Evolutionary conservation across 2,113 vertebrate genomes (phyloP), one percentile per base, ranked within the genome.

Genomic region (Pseudopipra pipra): DNA sequence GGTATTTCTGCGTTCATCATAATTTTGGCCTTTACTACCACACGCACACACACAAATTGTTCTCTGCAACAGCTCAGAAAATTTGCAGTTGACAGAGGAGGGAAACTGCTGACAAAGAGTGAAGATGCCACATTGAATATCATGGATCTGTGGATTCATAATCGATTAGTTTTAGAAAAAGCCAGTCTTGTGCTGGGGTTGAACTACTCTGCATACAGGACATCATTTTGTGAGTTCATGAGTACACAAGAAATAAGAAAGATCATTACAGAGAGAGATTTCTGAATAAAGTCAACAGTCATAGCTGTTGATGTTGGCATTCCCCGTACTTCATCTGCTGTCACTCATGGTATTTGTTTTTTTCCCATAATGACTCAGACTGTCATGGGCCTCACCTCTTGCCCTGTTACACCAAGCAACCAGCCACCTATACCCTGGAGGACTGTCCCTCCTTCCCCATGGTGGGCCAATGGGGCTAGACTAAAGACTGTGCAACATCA

Each of bases 391-490:
- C 14, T 35, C 35, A 56, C 31, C 20, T 80, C 59, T 82, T 33
- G 1, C 22, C 90, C 25, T 65, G 44, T 39, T 65, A 71, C 7
- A 46, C 21, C 44, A 51, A 90, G 16, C 0, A 4, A 16, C 9
- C 11, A 58, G 35, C 33, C 74, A 55, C 35, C 28, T 44, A 3
- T 17, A 11, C 23, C 62, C 43, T 20, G 52, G 62, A 67, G 51
- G n/a, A 39, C 9, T 43, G 30, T 41, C 11, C 33, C 24, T 67
- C 19, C 11, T 72, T 92, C 12, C 24, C 58, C 19, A 6, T 19
- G 21, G 24, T 30, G 28, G 55, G n/a, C 44, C 33, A 28, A 0
- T 1, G 19, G 19, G 14, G 11, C 17, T 51, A 13, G 30, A 5
- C 22, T 47, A 56, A 65, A 61, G 27, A 18, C 28, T 54, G 19